Conservation (phyloP, 2,888 invertebrate species). For the Lithophane ornitopus region DNA sequence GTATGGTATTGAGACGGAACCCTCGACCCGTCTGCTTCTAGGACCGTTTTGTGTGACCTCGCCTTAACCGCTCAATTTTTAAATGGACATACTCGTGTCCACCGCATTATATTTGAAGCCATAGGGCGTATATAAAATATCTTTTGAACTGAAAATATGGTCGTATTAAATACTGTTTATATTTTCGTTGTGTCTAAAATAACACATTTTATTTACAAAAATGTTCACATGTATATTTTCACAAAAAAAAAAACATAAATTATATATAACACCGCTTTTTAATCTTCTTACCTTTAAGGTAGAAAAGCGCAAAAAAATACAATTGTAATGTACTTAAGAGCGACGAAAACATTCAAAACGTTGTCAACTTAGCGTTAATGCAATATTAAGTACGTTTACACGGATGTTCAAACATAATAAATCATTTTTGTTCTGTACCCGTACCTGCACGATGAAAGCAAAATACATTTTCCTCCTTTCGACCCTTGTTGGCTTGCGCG, state of each 20-base stretch:
- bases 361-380: conserved; percentile 66
- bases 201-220: conserved; percentile 10
- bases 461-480: conserved; percentile 62
- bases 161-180: conserved; percentile 5
- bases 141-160: conserved; percentile 32
- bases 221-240: conserved; percentile 9
- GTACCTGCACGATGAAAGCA: conserved; percentile 62
- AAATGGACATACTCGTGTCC: conserved; percentile 49
- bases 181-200: conserved; percentile 5
- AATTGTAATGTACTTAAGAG: conserved; percentile 60
- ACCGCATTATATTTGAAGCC: conserved; percentile 45
- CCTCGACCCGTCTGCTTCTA: conserved; percentile 45
- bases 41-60: conserved; percentile 50
- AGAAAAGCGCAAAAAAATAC: conserved; percentile 41
- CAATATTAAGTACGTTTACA: conserved; percentile 68
- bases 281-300: conserved; percentile 35
- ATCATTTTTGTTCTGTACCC: conserved; percentile 65
- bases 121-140: conserved; percentile 34
- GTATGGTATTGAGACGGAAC: conserved; percentile 60
- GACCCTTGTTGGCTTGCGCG: conserved; percentile 69
- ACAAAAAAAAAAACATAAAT: neutral
- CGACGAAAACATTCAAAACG: conserved; percentile 57
- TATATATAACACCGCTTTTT: conserved; percentile 19
- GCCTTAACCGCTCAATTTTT: conserved; percentile 49
- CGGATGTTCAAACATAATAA: conserved; percentile 68